These are phyloP conservation scores for Lipophrys pholis DNA, from an alignment of 2,113 vertebrate species.

Conservation along the genomic window DNA sequence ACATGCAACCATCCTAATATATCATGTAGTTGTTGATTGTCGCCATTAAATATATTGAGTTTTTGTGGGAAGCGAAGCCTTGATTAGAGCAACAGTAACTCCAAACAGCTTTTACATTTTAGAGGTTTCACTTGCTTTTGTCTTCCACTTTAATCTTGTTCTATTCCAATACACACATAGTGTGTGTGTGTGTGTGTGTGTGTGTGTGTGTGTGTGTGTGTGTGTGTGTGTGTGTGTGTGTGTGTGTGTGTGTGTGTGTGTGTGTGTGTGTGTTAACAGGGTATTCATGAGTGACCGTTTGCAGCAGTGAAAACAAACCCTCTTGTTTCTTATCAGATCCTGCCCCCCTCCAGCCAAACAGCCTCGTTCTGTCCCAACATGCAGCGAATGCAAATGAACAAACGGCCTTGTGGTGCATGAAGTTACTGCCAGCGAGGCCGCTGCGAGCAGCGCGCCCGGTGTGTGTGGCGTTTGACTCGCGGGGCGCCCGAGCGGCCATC, in stretches of 20 bases:
- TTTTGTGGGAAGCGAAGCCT: too few relatives aligned
- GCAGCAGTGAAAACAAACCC: slow-evolving; percentile 18
- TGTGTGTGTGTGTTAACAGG: neutral
- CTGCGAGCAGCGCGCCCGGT: slow-evolving; percentile 11
- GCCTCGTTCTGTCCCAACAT: slow-evolving; percentile 36
- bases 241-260: neutral
- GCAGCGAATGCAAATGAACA: slow-evolving; percentile 53
- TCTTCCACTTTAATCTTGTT: too few relatives aligned
- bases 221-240: too few relatives aligned
- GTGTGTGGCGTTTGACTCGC: slow-evolving; percentile 44
- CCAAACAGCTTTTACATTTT: too few relatives aligned
- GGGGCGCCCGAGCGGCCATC: slow-evolving; percentile 60
- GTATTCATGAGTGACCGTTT: slow-evolving; percentile 17
- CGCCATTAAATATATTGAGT: too few relatives aligned
- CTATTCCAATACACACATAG: too few relatives aligned
- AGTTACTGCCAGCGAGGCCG: slow-evolving; percentile 30
- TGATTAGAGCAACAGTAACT: too few relatives aligned
- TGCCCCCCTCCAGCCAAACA: slow-evolving; percentile 4
- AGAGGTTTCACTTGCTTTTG: too few relatives aligned
- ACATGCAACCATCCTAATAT: too few relatives aligned
- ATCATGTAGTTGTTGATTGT: too few relatives aligned
- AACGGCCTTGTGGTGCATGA: slow-evolving; percentile 24
- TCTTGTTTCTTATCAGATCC: slow-evolving; percentile 41
- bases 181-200: too few relatives aligned
- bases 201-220: too few relatives aligned